Evolutionary conservation across 2,113 vertebrate species (phyloP).

Genomic region (Apteryx mantelli): DNA sequence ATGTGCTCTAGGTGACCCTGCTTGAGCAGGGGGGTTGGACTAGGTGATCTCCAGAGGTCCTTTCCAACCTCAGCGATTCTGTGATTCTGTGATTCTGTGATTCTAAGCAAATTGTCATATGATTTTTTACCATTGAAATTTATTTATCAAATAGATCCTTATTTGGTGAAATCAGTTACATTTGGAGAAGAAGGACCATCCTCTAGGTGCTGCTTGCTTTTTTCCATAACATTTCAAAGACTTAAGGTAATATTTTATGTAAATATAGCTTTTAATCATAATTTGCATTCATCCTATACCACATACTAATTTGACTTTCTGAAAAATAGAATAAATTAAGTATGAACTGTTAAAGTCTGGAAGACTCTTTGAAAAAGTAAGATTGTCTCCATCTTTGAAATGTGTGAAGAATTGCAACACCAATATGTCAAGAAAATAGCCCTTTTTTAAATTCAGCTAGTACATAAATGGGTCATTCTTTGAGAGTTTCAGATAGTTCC

Average conservation of each 20-base stretch:
- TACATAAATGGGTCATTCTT: background rate
- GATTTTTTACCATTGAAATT: background rate
- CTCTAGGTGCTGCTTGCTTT: background rate
- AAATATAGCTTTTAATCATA: background rate
- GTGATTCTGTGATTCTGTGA: no score
- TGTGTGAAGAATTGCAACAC: background rate
- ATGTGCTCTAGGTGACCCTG: no score
- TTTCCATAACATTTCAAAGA: background rate
- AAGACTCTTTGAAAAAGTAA: background rate
- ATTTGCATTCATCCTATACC: background rate
- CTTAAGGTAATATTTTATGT: background rate
- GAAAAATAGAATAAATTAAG: background rate
- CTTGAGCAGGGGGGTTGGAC: no score
- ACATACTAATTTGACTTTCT: background rate
- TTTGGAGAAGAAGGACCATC: background rate
- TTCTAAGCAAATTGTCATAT: background rate
- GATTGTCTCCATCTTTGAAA: background rate
- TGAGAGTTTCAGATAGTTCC: background rate
- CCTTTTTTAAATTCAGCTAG: background rate
- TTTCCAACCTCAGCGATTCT: no score
- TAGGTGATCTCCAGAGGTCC: no score
- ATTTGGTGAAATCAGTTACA: background rate
- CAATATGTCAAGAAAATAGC: background rate
- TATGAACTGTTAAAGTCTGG: background rate
- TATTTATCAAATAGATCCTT: background rate